A percentile compares a stretch with the other conserved stretches of the same genome.
These are phyloP conservation scores for Patagioenas fasciata DNA, from an alignment of 2,113 vertebrate genomes.

Conservation along the genomic window DNA sequence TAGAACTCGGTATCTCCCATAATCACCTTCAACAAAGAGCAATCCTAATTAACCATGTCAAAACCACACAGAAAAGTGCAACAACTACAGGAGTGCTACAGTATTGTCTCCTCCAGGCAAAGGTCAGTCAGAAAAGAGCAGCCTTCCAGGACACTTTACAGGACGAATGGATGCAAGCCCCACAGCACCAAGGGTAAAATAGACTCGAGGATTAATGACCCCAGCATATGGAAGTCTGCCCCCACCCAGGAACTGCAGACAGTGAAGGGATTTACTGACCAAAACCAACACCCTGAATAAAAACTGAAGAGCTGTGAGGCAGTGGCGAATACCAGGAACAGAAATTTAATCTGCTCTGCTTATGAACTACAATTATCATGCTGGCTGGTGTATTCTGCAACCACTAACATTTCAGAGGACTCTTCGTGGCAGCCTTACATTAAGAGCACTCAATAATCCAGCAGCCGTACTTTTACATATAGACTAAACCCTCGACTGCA, in stretches of 20 bases:
- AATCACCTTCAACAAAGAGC: neutral
- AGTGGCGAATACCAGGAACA: neutral
- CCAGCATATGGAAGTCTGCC: fast-evolving
- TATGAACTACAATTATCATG: neutral
- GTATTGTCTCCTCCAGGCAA: neutral
- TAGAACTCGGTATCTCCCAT: neutral
- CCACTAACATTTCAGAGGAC: neutral
- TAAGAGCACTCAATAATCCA: neutral
- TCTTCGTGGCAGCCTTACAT: neutral
- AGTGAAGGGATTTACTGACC: neutral
- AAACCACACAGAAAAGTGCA: neutral
- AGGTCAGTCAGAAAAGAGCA: neutral
- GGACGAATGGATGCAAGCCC: fast-evolving
- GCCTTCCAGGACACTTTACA: neutral
- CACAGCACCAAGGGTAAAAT: neutral
- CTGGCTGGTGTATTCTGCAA: neutral
- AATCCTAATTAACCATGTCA: neutral
- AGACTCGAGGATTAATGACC: neutral
- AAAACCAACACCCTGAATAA: neutral
- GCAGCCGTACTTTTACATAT: neutral
- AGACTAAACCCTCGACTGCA: neutral
- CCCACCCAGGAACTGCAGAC: neutral
- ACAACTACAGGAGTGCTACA: neutral
- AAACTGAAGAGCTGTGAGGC: neutral
- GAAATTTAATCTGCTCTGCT: neutral